Evolutionary conservation across 64 coral and sea anemone species (phyloP).

Genomic region (Stichodactyla mertensii): DNA sequence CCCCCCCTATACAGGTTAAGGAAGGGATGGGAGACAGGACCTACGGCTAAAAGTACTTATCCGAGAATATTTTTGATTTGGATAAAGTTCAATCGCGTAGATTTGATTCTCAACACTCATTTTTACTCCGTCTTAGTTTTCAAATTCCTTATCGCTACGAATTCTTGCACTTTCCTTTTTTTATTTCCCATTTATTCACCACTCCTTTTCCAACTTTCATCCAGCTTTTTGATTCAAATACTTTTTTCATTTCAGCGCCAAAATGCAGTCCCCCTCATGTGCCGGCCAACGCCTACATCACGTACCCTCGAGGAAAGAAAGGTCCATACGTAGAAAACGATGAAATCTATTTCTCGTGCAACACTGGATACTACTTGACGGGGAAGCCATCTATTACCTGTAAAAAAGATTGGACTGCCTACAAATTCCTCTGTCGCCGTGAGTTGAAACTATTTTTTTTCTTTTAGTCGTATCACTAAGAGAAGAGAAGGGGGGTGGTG

Average conservation of each 20-base stretch:
- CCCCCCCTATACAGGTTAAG: too few species aligned
- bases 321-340: slow-evolving; percentile 49
- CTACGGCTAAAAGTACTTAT: too few species aligned
- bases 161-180: too few species aligned
- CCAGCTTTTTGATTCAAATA: not conserved
- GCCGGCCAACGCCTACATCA: slow-evolving; percentile 49
- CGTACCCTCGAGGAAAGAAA: slow-evolving; percentile 29
- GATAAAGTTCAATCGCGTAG: too few species aligned
- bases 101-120: too few species aligned
- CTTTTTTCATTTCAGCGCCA: slow-evolving; percentile 24
- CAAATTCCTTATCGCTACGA: too few species aligned
- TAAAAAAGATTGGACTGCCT: slow-evolving; percentile 26
- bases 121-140: too few species aligned
- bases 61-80: too few species aligned
- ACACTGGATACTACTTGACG: slow-evolving; percentile 40
- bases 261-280: slow-evolving; percentile 41
- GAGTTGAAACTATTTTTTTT: not conserved
- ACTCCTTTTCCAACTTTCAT: not conserved
- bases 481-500: too few species aligned
- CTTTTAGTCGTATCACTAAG: not conserved
- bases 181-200: not conserved
- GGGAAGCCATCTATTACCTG: slow-evolving; percentile 52
- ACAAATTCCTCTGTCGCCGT: slow-evolving; percentile 39
- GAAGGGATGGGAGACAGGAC: too few species aligned
- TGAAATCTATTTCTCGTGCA: slow-evolving; percentile 41